These are phyloP conservation scores for Brachionus calyciflorus DNA, from an alignment of 1,140 invertebrate genomes.

Conservation along the genomic window DNA sequence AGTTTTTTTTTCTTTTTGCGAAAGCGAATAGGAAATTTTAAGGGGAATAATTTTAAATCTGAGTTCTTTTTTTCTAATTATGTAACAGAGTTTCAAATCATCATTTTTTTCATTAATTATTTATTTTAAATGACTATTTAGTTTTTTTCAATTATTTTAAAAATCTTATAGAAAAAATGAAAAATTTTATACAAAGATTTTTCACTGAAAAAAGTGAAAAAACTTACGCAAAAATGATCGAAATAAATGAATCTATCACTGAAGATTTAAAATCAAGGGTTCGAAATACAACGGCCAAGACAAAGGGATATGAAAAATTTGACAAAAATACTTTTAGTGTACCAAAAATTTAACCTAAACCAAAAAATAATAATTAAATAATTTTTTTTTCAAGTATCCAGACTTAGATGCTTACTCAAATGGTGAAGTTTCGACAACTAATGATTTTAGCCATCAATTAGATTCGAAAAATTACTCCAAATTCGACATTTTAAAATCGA, in stretches of 20 bases:
- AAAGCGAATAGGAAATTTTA: too few relatives aligned
- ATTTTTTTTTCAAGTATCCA: conserved; percentile 5
- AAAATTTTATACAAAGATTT: conserved; percentile 32
- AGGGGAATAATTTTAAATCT: too few relatives aligned
- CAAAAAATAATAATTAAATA: not conserved
- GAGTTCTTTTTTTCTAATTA: too few relatives aligned
- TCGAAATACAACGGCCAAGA: conserved; percentile 10
- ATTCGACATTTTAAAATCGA: not conserved
- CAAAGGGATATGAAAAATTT: conserved; percentile 20
- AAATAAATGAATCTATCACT: conserved; percentile 9
- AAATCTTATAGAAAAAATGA: conserved; percentile 16
- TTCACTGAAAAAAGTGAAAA: conserved; percentile 25
- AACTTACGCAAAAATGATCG: conserved; percentile 14
- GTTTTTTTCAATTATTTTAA: not conserved
- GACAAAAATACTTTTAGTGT: conserved; percentile 11
- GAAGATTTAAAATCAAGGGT: conserved; percentile 16
- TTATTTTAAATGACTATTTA: too few relatives aligned
- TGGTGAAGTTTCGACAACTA: not conserved
- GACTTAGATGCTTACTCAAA: not conserved
- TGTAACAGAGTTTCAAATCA: too few relatives aligned
- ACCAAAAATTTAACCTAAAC: not conserved
- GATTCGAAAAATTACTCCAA: conserved; percentile 5
- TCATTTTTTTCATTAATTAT: too few relatives aligned
- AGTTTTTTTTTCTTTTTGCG: too few relatives aligned
- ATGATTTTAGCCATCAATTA: not conserved